Evolutionary conservation across 2,888 invertebrate species (phyloP), one percentile per base, ranked within the genome.

Genomic region (Hymenopus coronatus): DNA sequence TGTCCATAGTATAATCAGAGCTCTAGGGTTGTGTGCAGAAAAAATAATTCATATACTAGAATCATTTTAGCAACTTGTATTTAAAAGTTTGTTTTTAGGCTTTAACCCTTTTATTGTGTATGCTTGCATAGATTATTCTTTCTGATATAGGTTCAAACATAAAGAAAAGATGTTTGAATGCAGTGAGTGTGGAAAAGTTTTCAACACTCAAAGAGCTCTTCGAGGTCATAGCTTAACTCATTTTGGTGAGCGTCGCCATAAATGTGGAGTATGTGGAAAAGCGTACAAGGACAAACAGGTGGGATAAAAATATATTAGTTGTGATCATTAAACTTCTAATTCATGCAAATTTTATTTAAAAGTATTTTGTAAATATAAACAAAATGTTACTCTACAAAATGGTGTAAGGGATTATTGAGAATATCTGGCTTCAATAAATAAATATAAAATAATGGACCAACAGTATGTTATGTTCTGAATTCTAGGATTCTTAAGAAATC

Each of bases 171-270:
- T 70, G 20, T 25, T 20, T 70, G 54, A 70, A 70, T 91, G 91
- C 87, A 89, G 88, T 30, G 88, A 89, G 15, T 91, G 91, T 87
- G 89, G 90, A 28, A 88, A 88, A 83, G 89, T 89, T 82, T 91
- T 91, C 88, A 90, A 90, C 27, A 90, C 89, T 83, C 81, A 88
- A 12, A 87, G 89, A 82, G 90, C 90, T 27, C 92, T 94, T 0
- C 94, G 94, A 1, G 94, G 94, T 40, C 95, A 94, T 92, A 94
- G 94, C 87, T 93, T 94, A 90, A 93, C 93, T 7, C 94, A 95
- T 92, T 94, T 94, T 46, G 94, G 94, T 92, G 94, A 94, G 33
- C 92, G 94, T 0, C 93, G 94, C 3, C 94, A 94, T 88, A 93
- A 93, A 88, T 95, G 95, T 88, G 93, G 93, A 1, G 94, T 93